Evolutionary conservation across 2,888 invertebrate genomes (phyloP).

Genomic region (Dermolepida albohirtum): DNA sequence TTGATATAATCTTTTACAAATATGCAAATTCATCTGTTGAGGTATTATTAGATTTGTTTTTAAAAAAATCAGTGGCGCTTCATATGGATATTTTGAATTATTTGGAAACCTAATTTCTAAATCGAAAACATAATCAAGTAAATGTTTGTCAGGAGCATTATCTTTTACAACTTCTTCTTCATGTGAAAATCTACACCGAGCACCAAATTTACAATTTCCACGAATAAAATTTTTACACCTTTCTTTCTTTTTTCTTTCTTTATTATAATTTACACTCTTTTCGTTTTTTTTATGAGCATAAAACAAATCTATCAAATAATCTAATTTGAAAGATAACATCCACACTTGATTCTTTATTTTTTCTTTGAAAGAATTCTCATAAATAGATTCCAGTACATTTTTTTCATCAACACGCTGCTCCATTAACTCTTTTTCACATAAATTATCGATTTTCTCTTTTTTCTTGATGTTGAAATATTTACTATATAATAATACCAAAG

Average conservation of each 20-base stretch:
- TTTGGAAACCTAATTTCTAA: slow-evolving; percentile 82
- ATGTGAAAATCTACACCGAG: slow-evolving; percentile 81
- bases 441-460: slow-evolving; percentile 59
- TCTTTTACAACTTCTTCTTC: slow-evolving; percentile 66
- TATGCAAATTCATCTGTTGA: slow-evolving; percentile 72
- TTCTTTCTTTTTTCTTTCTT: slow-evolving; percentile 64
- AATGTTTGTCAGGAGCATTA: slow-evolving; percentile 59
- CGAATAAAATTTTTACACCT: slow-evolving; percentile 73
- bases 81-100: slow-evolving; percentile 78
- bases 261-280: slow-evolving; percentile 63
- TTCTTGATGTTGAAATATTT: slow-evolving; percentile 71
- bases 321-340: slow-evolving; percentile 75
- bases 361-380: slow-evolving; percentile 76
- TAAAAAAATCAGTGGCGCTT: slow-evolving; percentile 78
- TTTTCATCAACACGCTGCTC: slow-evolving; percentile 80
- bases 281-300: slow-evolving; percentile 61
- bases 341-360: slow-evolving; percentile 78
- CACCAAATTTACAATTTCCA: slow-evolving; percentile 79
- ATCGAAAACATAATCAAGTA: slow-evolving; percentile 69
- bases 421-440: slow-evolving; percentile 68
- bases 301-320: slow-evolving; percentile 70
- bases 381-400: slow-evolving; percentile 81
- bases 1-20: slow-evolving; percentile 75
- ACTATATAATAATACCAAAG: slow-evolving; percentile 76
- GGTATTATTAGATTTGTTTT: slow-evolving; percentile 75